Evolutionary conservation across 2,113 vertebrate genomes (phyloP), one percentile per base, ranked within the genome.

Genomic region (Otus sunia): DNA sequence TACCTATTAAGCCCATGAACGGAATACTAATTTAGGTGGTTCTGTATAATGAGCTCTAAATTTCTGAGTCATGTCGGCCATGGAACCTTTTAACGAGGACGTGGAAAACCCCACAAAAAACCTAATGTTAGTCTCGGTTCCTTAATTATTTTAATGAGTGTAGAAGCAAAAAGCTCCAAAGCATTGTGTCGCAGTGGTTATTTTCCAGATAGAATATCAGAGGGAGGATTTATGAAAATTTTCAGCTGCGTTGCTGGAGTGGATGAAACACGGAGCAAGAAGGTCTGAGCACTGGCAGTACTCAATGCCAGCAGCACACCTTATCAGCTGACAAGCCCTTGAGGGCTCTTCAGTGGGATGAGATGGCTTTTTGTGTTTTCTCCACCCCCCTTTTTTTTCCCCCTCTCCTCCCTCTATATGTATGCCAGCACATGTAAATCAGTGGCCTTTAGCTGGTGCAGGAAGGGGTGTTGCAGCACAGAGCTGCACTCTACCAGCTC

Each of bases 1-100:
- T 97, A 96, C 74, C 93, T 96, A 96, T 92, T 96, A 96, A 96
- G 77, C 50, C 66, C 81, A 80, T 90, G 90, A 88, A 74, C 23
- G 0, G 96, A 96, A 96, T 97, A 90, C 96, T 96, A 94, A 97
- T 97, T 96, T 92, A 73, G 58, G 78, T 92, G 81, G 53, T 41
- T 92, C 84, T 95, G 83, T 95, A 94, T 96, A 97, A 96, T 95
- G 83, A 97, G 83, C 69, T 95, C 73, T 94, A 72, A 92, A 95
- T 97, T 93, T 95, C 88, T 95, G 94, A 97, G 88, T 97, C 91
- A 79, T 83, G 84, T 94, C 7, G 2, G 58, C 89, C 67, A 21
- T 73, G 64, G 80, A 95, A 91, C 74, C 76, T 81, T 82, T 95
- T 96, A 96, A 95, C 45, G 4, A 96, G 86, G 64, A 95, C 0